Evolutionary conservation across 92 coral and sea anemone species (phyloP).

Genomic region (Bergia puertoricense): DNA sequence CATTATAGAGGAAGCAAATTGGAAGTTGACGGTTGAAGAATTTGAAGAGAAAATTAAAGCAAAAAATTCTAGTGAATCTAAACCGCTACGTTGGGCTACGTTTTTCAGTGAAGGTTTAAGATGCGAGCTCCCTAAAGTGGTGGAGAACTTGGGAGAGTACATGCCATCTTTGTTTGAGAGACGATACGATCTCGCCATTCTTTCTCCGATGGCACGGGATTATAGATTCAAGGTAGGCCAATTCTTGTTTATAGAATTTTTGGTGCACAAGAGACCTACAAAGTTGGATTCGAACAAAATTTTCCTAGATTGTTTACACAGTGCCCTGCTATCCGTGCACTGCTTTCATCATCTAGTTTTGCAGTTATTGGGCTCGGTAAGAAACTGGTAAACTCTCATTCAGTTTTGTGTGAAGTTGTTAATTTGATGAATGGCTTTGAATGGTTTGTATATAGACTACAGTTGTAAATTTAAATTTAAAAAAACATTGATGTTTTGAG

Average conservation of each 20-base stretch:
- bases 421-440: no score
- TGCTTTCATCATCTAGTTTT: no score
- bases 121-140: not conserved
- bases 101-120: not conserved
- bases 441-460: no score
- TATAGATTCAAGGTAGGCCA: not conserved
- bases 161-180: constrained; percentile 4
- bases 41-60: not conserved
- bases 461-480: no score
- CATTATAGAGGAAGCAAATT: not conserved
- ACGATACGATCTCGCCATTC: not conserved
- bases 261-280: no score
- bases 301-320: no score
- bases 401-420: no score
- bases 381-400: no score
- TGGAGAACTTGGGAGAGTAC: not conserved
- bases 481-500: no score
- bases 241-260: not conserved
- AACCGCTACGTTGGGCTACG: constrained; percentile 1
- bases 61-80: not conserved
- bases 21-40: not conserved
- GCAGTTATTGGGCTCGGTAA: no score
- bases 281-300: no score
- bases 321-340: no score
- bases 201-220: not conserved